Evolutionary conservation across 23 tunicate species (phyloP), one percentile per base, ranked within the genome.

Genomic region (Ciona savignyi): DNA sequence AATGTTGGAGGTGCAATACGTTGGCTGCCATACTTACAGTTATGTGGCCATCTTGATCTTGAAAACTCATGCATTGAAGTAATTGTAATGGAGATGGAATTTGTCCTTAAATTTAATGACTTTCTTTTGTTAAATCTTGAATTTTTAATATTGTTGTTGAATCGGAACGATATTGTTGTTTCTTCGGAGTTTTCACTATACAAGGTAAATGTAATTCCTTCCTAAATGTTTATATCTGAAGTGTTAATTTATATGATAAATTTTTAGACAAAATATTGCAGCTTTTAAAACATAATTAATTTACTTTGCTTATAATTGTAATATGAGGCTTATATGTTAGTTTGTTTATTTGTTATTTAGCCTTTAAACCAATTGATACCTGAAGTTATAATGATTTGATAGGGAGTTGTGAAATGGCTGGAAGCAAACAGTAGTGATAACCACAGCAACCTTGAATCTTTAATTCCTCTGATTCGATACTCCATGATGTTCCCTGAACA

Each of bases 401-500:
- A 74, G 91, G 83, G 74, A 4, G 80, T 85, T 65, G 81, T 85
- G 1, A 78, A 85, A 56, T 84, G 89, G 89, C 11, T 84, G 22
- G 78, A 71, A 49, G 42, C 51, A 0, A 70, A 65, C 23, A 61
- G 70, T 33, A 31, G 70, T 25, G 78, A 64, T 2, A 23, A 34
- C 2, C 23, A 29, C 19, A 70, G 71, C 64, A 65, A 82, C 23
- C 67, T 65, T 63, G 65, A 74, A 33, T 2, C 62, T 25, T 77
- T 89, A 29, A 73, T 89, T 35, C 80, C 83, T 9, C 71, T 80
- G 2, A 80, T 91, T 15, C 71, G 97, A 24, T 80, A 84, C 71
- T 75, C 97, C 3, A 84, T 91, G 91, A 91, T 91, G 97, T 67
- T 77, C 60, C 86, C 97, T 35, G 83, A 76, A 51, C 91, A 91